phyloP scores from a whole-genome alignment of 2,113 vertebrate species.

The Psettodes erumei region DNA sequence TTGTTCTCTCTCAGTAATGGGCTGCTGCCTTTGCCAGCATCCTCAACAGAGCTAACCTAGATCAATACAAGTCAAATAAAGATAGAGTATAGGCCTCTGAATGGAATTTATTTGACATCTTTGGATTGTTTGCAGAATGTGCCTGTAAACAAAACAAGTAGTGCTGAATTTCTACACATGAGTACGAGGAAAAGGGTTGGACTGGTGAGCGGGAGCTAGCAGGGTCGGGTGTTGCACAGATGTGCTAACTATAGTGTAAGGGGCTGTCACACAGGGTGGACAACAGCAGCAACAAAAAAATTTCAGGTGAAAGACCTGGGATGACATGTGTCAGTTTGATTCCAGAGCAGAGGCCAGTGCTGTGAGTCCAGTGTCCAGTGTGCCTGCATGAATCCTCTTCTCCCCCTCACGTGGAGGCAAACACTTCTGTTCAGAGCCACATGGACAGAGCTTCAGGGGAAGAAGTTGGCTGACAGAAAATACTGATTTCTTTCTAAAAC shows the following conservation, averaged over 20 bases:
- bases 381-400: constrained; percentile 65
- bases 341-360: constrained; percentile 53
- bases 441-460: constrained; percentile 66
- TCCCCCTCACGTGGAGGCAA: constrained; percentile 50
- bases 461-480: constrained; percentile 48
- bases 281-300: constrained; percentile 61
- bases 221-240: constrained; percentile 19
- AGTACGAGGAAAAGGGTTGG: constrained; percentile 9
- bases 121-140: not conserved
- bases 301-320: constrained; percentile 77
- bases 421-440: constrained; percentile 38
- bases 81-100: not conserved
- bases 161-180: not conserved
- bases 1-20: not conserved
- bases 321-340: constrained; percentile 82
- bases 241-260: constrained; percentile 46
- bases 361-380: constrained; percentile 64
- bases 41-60: not conserved
- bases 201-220: constrained; percentile 15
- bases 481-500: constrained; percentile 38
- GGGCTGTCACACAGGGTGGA: constrained; percentile 63
- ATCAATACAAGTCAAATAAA: constrained; percentile 6
- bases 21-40: not conserved
- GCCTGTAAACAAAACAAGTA: not conserved
- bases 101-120: not conserved